Base-by-base conservation (phyloP, 2,797 vertebrate species). In the Craterocephalus amniculus region DNA sequence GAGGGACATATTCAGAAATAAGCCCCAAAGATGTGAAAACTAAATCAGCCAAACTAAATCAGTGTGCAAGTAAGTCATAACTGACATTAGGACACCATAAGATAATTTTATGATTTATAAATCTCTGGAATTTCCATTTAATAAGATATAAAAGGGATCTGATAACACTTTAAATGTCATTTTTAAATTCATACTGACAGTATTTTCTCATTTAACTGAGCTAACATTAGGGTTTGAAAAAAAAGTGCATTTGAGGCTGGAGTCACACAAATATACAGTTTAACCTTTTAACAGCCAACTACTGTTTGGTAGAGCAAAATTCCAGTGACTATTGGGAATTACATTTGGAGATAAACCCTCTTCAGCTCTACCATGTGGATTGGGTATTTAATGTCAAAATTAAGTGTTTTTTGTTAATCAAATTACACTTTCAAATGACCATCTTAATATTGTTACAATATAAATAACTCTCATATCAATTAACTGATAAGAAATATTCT, bases 1-100 rank as follows among this genome's bases (percentile, higher is more conserved):
- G 81, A 82, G 62, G 78, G 16, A 63, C 80, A 77, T 70, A 81
- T 78, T 87, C 81, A 82, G 70, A 86, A 88, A 87, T 56, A 72
- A 84, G 83, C 91, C 90, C 90, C 12, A 74, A 66, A 88, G 87
- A 89, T 80, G 90, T 83, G 74, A 84, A 20, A 67, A 65, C 67
- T 31, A 31, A 31, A 31, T 31, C 76, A 89, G 76, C 81, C 62
- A 80, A 81, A 88, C 69, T 70, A 83, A 79, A 77, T 70, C n/a
- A 13, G 24, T 73, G 65, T 40, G 36, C 59, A 69, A 79, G 81
- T 81, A 80, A 85, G 77, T 63, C 70, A 76, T 73, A 40, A 49
- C 27, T 48, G 40, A 67, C 11, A 43, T 81, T 76, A 48, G 22
- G 62, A 77, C 74, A 68, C 59, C 49, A 40, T 22, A 27, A 36